These are phyloP conservation scores for Heliconius erato DNA, from an alignment of 2,888 invertebrate species.

Conservation along the genomic window DNA sequence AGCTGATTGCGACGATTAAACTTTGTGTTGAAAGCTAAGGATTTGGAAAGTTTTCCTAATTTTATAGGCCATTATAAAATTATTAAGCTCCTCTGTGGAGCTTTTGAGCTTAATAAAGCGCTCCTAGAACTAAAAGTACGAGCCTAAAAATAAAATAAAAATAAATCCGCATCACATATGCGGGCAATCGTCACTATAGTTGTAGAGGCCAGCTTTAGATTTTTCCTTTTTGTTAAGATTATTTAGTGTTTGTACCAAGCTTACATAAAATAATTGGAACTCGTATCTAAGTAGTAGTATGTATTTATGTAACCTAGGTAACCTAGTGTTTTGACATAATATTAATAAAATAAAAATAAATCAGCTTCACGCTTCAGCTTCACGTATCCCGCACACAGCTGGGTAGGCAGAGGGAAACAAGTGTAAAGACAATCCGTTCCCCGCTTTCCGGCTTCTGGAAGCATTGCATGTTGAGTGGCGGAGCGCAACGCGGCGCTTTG, in stretches of 20 bases:
- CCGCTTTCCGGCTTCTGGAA: too few relatives aligned
- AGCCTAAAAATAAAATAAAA: conserved; percentile 6
- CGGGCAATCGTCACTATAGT: conserved; percentile 6
- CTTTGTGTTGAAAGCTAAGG: conserved; percentile 48
- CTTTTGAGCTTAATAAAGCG: conserved; percentile 15
- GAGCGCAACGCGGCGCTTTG: too few relatives aligned
- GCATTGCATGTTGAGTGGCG: too few relatives aligned
- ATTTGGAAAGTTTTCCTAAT: conserved; percentile 38
- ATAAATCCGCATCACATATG: background rate
- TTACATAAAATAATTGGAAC: background rate
- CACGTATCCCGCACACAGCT: too few relatives aligned
- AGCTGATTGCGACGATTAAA: conserved; percentile 59
- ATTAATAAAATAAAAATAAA: too few relatives aligned
- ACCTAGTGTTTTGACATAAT: too few relatives aligned
- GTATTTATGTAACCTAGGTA: too few relatives aligned
- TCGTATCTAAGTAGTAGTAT: background rate
- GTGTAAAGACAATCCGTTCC: too few relatives aligned
- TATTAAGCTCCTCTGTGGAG: background rate
- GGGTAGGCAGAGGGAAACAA: too few relatives aligned
- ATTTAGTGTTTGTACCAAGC: background rate
- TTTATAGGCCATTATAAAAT: conserved; percentile 32
- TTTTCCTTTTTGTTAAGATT: background rate
- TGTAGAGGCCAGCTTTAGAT: conserved; percentile 1
- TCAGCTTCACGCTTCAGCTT: too few relatives aligned
- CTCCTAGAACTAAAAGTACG: background rate